Evolutionary conservation across 1,140 invertebrate genomes (phyloP).

Genomic region (Pteromalus puparum): DNA sequence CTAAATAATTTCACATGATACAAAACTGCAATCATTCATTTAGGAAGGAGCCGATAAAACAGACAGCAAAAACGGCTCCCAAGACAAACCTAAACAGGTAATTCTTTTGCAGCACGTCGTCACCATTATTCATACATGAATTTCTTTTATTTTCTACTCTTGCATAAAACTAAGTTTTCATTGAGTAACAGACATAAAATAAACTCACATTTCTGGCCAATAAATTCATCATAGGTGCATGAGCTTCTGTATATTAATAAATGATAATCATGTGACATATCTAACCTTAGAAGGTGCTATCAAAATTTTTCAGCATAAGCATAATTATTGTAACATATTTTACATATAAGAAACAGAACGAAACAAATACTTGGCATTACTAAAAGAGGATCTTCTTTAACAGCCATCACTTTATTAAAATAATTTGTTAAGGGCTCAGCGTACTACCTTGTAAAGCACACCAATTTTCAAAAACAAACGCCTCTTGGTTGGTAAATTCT

Average conservation of each 20-base stretch:
- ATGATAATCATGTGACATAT: neutral
- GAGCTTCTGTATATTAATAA: constrained; percentile 14
- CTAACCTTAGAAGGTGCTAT: neutral
- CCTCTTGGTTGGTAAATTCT: neutral
- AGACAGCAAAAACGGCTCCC: constrained; percentile 91
- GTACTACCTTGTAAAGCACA: neutral
- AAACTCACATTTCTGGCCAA: neutral
- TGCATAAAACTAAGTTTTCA: constrained; percentile 31
- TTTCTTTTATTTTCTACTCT: constrained; percentile 13
- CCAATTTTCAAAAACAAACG: neutral
- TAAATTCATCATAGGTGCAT: constrained; percentile 13
- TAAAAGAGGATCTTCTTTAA: neutral
- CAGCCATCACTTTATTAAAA: neutral
- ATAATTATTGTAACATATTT: neutral
- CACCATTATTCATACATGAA: constrained; percentile 40
- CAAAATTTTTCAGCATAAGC: too few relatives aligned
- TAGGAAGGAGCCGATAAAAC: constrained; percentile 78
- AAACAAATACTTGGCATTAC: neutral
- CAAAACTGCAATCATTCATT: constrained; percentile 67
- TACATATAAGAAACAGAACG: neutral
- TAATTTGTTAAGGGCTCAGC: neutral
- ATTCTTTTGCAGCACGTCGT: constrained; percentile 53
- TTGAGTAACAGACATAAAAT: constrained; percentile 11
- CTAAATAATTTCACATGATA: constrained; percentile 57
- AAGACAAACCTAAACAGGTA: constrained; percentile 96